phyloP scores from a whole-genome alignment of 1,140 invertebrate genomes.

The Popillia japonica region DNA sequence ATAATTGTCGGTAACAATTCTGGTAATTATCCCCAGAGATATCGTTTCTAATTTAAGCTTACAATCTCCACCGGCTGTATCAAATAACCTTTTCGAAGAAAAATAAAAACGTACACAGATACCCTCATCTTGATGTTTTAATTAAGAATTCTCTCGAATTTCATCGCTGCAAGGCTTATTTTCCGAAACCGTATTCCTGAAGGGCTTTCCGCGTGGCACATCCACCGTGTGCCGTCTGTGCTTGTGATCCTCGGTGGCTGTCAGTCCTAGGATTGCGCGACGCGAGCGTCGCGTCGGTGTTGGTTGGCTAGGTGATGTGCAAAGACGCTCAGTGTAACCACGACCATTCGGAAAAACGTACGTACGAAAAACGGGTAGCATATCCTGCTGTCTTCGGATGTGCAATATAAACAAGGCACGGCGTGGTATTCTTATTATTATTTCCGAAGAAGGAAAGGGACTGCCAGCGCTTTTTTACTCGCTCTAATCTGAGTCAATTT shows the following conservation, averaged over 20 bases:
- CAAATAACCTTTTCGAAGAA: too few relatives aligned
- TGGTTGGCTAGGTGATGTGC: constrained; percentile 24
- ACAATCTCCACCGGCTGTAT: too few relatives aligned
- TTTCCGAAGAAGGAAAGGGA: too few relatives aligned
- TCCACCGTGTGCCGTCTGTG: not conserved
- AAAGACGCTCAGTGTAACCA: constrained; percentile 31
- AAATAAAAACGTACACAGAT: too few relatives aligned
- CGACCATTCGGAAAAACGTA: constrained; percentile 8
- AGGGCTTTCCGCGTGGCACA: not conserved
- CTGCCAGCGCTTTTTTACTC: not conserved
- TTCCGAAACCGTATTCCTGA: not conserved
- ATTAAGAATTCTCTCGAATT: not conserved
- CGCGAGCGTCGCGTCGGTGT: constrained; percentile 5
- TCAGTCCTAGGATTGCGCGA: constrained; percentile 12
- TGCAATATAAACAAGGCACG: constrained; percentile 4
- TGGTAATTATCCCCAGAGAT: too few relatives aligned
- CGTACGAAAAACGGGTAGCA: not conserved
- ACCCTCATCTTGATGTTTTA: not conserved
- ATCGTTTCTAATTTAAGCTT: too few relatives aligned
- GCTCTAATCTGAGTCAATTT: not conserved
- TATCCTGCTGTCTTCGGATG: not conserved
- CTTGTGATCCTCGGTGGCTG: constrained; percentile 17
- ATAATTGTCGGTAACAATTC: too few relatives aligned
- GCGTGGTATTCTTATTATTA: too few relatives aligned
- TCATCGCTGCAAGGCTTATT: not conserved